Conservation (phyloP, 2,888 invertebrate genomes). For the Clitarchus hookeri region DNA sequence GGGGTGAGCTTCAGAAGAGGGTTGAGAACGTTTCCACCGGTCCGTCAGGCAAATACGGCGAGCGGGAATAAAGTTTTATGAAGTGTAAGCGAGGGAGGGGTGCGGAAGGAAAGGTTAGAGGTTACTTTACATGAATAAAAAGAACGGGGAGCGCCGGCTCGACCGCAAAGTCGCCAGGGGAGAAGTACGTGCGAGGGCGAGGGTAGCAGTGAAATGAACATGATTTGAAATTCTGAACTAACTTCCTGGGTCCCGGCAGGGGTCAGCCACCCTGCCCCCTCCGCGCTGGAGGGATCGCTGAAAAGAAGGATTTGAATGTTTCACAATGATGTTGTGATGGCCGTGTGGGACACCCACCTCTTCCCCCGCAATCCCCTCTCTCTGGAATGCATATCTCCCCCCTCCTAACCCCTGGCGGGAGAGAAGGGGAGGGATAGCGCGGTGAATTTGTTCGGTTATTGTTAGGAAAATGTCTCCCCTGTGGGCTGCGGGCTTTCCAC, state of each 20-base stretch:
- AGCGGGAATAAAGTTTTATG: conserved; percentile 23
- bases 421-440: background rate
- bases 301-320: conserved; percentile 26
- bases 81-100: background rate
- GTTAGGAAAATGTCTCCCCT: conserved; percentile 26
- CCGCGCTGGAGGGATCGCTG: background rate
- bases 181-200: background rate
- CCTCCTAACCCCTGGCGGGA: background rate
- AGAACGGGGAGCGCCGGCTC: background rate
- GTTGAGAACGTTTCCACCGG: background rate
- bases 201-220: conserved; percentile 23
- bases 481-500: background rate
- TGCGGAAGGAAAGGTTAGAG: background rate
- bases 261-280: background rate
- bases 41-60: background rate
- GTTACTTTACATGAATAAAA: conserved; percentile 26
- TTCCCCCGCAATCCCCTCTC: background rate
- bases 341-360: background rate
- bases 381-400: background rate
- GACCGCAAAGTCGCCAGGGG: background rate
- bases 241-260: background rate
- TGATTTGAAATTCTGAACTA: conserved; percentile 24
- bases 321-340: conserved; percentile 21
- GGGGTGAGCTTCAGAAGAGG: background rate
- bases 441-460: conserved; percentile 26